Base-by-base conservation (phyloP, 1,140 invertebrate genomes). In the Drosophila orosa region DNA sequence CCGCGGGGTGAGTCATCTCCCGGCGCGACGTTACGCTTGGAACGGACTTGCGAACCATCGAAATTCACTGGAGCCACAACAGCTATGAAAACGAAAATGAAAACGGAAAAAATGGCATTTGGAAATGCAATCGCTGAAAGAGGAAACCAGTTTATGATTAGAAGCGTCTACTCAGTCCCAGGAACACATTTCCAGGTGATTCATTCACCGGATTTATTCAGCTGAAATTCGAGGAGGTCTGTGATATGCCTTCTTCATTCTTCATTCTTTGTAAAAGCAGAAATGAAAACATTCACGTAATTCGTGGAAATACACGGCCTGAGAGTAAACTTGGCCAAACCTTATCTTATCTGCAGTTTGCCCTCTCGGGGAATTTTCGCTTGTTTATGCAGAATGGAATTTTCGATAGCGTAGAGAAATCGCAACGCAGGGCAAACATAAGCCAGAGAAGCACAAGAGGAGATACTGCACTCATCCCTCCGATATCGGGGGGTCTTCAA, bases 401-500 rank as follows among this genome's bases (percentile, higher is more conserved):
- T 87, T 57, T 58, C 71, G 82, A 83, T 82, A 83, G 73, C 67
- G 35, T 40, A 31, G 45, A 45, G 22, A 59, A 67, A 39, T 44
- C 61, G 56, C 55, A 44, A 31, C 39, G 22, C 45, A 31, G 40
- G 42, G 40, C 35, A 62, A 74, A 50, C n/a, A 44, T 33, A 29
- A 57, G 37, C n/a, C 4, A 22, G 29, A 33, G 55, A 4, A 39
- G 37, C 37, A 33, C 19, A 39, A 27, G 45, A 60, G 15, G 9
- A 27, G 24, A 45, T 27, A 45, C 44, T 44, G 29, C 24, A 63
- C 13, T 31, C 27, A 24, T 9, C 98, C 98, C 97, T 99, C 98
- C 74, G 99, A 94, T 98, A 99, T 99, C 39, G 96, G 98, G 97
- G 91, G 12, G 15, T n/a, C n/a, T 3, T 1, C 17, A 17, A 13